Evolutionary conservation across 1,140 invertebrate species (phyloP).

Genomic region (Polypedilum pembai): DNA sequence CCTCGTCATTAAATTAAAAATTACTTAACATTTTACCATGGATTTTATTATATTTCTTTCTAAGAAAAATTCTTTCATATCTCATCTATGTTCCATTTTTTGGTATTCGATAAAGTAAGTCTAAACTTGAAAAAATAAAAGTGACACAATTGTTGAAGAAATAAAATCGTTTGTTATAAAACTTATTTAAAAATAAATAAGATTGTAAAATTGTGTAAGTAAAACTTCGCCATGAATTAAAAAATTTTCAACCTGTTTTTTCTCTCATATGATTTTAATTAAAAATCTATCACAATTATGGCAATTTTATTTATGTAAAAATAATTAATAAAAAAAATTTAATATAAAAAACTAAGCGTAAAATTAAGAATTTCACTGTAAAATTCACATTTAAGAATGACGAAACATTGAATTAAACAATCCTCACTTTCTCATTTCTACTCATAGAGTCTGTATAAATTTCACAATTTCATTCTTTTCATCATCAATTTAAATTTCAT

Average conservation of each 20-base stretch:
- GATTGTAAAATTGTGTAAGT: neutral
- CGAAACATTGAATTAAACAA: neutral
- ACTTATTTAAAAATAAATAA: too few relatives aligned
- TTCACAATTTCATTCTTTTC: too few relatives aligned
- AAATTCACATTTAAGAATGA: neutral
- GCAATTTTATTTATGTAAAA: neutral
- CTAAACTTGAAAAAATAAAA: too few relatives aligned
- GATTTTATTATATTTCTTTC: too few relatives aligned
- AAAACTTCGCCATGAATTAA: neutral
- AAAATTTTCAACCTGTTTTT: neutral
- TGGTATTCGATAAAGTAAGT: too few relatives aligned
- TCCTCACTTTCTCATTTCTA: neutral
- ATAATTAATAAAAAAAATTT: neutral
- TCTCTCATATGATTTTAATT: neutral
- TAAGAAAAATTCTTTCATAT: too few relatives aligned
- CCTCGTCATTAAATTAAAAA: neutral
- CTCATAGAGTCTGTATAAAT: too few relatives aligned
- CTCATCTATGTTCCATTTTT: too few relatives aligned
- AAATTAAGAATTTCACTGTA: neutral
- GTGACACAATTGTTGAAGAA: too few relatives aligned
- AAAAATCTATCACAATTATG: conserved; percentile 18
- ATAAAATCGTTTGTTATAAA: too few relatives aligned
- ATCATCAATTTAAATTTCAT: too few relatives aligned
- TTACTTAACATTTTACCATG: conserved; percentile 13
- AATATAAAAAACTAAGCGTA: conserved; percentile 5